These are phyloP conservation scores for Andrena praecox DNA, from an alignment of 2,888 invertebrate genomes.

Conservation along the genomic window DNA sequence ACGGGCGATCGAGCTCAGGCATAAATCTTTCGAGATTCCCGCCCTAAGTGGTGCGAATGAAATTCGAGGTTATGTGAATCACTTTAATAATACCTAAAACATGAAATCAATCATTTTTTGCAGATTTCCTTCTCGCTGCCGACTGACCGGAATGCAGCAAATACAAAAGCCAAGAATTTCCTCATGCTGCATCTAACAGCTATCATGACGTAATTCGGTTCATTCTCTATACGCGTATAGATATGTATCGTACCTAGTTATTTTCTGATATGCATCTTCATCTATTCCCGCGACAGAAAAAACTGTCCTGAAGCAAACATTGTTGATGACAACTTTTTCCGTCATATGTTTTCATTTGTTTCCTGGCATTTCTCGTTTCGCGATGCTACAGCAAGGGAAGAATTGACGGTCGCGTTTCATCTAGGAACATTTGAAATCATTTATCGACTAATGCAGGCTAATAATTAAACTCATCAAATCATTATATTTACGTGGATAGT, in stretches of 20 bases:
- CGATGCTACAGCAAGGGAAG: no score
- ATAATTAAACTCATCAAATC: no score
- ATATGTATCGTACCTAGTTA: conserved; percentile 46
- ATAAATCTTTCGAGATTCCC: conserved; percentile 69
- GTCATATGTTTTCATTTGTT: no score
- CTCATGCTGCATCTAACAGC: conserved; percentile 56
- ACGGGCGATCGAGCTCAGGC: conserved; percentile 19
- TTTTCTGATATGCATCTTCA: conserved; percentile 36
- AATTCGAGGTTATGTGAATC: conserved; percentile 58
- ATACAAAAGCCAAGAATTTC: conserved; percentile 57
- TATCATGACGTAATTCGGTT: conserved; percentile 64
- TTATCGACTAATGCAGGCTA: no score
- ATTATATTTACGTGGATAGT: no score
- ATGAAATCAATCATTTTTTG: conserved; percentile 59
- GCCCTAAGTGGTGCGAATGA: conserved; percentile 61
- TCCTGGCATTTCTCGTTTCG: no score
- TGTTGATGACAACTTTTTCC: no score
- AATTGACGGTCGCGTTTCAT: no score
- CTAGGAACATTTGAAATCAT: no score
- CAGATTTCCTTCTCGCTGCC: conserved; percentile 37
- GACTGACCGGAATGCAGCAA: conserved; percentile 32
- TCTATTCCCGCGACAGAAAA: conserved; percentile 42
- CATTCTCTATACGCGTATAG: conserved; percentile 38
- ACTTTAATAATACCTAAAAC: conserved; percentile 51
- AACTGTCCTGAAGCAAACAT: conserved; percentile 19